Conservation (phyloP, 2,797 vertebrate species). For the Schizopygopsis pylzovi region DNA sequence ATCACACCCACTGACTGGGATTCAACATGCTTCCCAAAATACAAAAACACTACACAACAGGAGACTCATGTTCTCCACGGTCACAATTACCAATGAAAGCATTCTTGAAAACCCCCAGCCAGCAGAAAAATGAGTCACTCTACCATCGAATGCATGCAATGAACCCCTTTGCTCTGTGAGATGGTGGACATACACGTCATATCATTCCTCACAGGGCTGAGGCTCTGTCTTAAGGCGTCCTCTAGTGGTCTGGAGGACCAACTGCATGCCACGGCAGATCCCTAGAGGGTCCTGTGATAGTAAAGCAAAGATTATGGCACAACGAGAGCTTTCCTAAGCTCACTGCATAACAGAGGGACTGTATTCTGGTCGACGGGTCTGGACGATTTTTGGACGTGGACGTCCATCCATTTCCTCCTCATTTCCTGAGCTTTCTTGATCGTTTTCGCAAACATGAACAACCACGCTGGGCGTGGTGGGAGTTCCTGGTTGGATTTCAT, state of each 20-base stretch:
- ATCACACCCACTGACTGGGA: conserved; percentile 48
- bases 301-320: conserved; percentile 49
- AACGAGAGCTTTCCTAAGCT: conserved; percentile 59
- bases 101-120: conserved; percentile 42
- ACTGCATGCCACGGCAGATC: conserved; percentile 54
- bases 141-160: conserved; percentile 60
- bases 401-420: conserved; percentile 76
- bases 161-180: conserved; percentile 48
- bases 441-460: conserved; percentile 91
- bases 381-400: conserved; percentile 88
- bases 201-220: conserved; percentile 58
- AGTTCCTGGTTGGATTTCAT: conserved; percentile 92
- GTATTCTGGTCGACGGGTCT: conserved; percentile 91
- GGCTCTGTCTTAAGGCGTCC: conserved; percentile 56
- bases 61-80: conserved; percentile 50
- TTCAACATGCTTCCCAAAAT: conserved; percentile 58
- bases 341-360: conserved; percentile 82
- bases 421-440: conserved; percentile 78
- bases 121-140: conserved; percentile 53
- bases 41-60: conserved; percentile 51
- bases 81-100: conserved; percentile 52
- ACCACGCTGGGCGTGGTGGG: conserved; percentile 96
- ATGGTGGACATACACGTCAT: conserved; percentile 46
- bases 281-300: conserved; percentile 51
- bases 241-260: conserved; percentile 53